A percentile compares a stretch with the other conserved stretches of the same genome.
Evolutionary conservation across 2,888 invertebrate genomes (phyloP).

Genomic region (Lingula anatina): DNA sequence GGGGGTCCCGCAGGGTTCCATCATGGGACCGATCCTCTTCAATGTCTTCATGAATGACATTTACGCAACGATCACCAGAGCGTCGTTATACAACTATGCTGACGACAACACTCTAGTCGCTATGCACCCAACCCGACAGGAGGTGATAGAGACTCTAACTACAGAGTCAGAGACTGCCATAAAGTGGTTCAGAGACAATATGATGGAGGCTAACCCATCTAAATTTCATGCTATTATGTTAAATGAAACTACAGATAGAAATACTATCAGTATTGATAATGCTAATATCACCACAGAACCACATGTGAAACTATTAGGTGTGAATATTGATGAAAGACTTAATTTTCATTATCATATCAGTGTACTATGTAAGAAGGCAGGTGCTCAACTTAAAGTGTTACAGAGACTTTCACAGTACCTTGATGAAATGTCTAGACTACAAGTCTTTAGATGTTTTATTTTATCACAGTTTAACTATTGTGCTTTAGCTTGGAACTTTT

Average conservation of each 20-base stretch:
- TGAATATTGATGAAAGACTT: neutral
- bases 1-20: constrained; percentile 2
- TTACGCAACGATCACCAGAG: neutral
- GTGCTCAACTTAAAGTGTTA: neutral
- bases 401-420: neutral
- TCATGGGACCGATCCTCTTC: constrained; percentile 1
- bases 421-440: neutral
- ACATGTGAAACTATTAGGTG: neutral
- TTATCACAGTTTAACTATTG: neutral
- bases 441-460: neutral
- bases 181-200: neutral
- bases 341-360: neutral
- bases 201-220: neutral
- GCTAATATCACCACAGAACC: neutral
- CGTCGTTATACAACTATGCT: neutral
- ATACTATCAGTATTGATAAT: neutral
- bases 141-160: neutral
- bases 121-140: neutral
- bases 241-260: neutral
- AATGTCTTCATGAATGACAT: constrained; percentile 1
- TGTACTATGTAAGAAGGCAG: neutral
- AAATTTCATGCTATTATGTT: neutral
- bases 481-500: neutral
- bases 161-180: neutral
- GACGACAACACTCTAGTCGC: neutral